Evolutionary conservation across 2,888 invertebrate genomes (phyloP).

Genomic region (Ommatoiulus sabulosus): DNA sequence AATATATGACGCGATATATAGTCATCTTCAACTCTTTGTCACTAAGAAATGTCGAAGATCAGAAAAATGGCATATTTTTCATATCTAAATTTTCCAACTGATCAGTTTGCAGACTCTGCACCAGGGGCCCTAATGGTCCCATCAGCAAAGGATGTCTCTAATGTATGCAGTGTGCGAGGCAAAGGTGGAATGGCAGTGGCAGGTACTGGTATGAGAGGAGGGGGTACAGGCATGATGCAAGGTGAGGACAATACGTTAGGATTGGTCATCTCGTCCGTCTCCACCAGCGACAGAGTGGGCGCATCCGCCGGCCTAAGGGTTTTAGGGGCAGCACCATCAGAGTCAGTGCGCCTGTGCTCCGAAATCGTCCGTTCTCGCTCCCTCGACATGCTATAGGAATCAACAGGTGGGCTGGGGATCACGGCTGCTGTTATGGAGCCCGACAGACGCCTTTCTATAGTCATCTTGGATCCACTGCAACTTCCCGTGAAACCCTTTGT

Average conservation of each 20-base stretch:
- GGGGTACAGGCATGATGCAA: slow-evolving; percentile 14
- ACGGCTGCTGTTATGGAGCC: slow-evolving; percentile 47
- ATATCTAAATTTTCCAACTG: too few relatives aligned
- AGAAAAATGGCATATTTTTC: too few relatives aligned
- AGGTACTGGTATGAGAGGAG: neutral
- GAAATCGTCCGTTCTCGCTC: neutral
- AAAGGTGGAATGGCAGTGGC: neutral
- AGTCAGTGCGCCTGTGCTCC: neutral
- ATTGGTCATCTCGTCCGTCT: slow-evolving; percentile 33
- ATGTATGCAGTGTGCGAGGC: neutral
- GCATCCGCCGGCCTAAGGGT: slow-evolving; percentile 57
- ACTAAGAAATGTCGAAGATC: too few relatives aligned
- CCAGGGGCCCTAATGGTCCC: neutral
- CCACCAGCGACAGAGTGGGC: slow-evolving; percentile 56
- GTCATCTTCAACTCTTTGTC: too few relatives aligned
- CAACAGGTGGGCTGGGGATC: slow-evolving; percentile 1
- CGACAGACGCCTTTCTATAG: slow-evolving; percentile 37
- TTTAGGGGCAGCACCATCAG: slow-evolving; percentile 53
- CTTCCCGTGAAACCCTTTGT: slow-evolving; percentile 48
- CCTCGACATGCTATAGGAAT: neutral
- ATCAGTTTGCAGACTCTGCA: neutral
- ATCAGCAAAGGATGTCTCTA: slow-evolving; percentile 46
- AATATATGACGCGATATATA: too few relatives aligned
- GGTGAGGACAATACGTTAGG: slow-evolving; percentile 21
- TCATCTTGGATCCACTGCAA: slow-evolving; percentile 26